Evolutionary conservation across 2,888 invertebrate genomes (phyloP).

Genomic region (Drosophila subsilvestris): DNA sequence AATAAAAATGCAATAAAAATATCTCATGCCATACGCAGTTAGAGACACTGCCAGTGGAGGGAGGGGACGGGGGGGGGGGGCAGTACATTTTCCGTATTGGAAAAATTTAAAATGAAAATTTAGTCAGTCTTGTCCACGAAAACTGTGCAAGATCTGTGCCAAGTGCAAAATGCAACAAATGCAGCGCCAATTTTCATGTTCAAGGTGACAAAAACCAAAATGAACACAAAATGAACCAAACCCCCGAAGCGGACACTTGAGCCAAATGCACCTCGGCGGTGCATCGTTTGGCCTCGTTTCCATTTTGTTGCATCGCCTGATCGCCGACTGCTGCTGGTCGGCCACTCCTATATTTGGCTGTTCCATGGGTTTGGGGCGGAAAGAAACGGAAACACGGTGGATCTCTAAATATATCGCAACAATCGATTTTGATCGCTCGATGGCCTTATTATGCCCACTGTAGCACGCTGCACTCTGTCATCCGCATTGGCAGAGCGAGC

Average conservation of each 20-base stretch:
- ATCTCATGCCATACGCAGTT: slow-evolving; percentile 54
- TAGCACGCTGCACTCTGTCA: slow-evolving; percentile 25
- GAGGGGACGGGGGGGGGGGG: slow-evolving; percentile 7
- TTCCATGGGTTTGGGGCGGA: background rate
- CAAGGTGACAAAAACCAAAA: slow-evolving; percentile 71
- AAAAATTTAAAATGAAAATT: slow-evolving; percentile 45
- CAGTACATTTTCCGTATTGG: slow-evolving; percentile 47
- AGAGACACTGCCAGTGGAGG: background rate
- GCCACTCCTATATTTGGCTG: slow-evolving; percentile 38
- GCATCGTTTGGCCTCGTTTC: slow-evolving; percentile 64
- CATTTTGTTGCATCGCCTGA: slow-evolving; percentile 12
- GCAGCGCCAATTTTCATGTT: slow-evolving; percentile 73
- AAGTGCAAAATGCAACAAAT: slow-evolving; percentile 71
- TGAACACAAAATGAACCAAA: slow-evolving; percentile 36
- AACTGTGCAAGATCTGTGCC: slow-evolving; percentile 70
- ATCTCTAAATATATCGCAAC: too few relatives aligned
- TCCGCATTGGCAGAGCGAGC: slow-evolving; percentile 37
- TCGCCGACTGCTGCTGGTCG: slow-evolving; percentile 10
- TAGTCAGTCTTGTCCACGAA: slow-evolving; percentile 36
- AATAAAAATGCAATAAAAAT: slow-evolving; percentile 74
- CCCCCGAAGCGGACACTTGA: slow-evolving; percentile 57
- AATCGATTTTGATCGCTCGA: slow-evolving; percentile 5
- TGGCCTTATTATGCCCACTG: background rate
- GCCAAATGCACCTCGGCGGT: slow-evolving; percentile 58
- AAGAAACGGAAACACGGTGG: too few relatives aligned